Evolutionary conservation across 2,888 invertebrate genomes (phyloP).

Genomic region (Argynnis bischoffii): DNA sequence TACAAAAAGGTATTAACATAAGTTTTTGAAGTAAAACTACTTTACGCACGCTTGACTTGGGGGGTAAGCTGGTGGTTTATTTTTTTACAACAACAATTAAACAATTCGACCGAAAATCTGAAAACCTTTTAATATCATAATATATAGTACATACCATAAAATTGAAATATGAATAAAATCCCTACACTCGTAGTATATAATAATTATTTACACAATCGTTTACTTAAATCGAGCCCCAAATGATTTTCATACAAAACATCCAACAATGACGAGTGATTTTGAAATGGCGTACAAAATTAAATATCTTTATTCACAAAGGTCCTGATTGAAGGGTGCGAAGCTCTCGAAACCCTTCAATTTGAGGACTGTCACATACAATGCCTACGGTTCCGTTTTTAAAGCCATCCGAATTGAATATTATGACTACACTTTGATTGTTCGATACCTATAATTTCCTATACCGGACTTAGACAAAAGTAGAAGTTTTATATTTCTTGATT

Average conservation of each 20-base stretch:
- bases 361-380: slow-evolving; percentile 61
- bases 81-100: no score
- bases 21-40: no score
- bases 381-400: slow-evolving; percentile 28
- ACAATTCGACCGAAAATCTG: no score
- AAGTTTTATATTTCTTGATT: no score
- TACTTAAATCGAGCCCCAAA: slow-evolving; percentile 11
- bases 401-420: slow-evolving; percentile 27
- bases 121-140: no score
- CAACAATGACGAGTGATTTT: slow-evolving; percentile 32
- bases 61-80: no score
- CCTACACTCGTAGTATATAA: no score
- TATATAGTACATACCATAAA: no score
- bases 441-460: not conserved
- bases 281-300: slow-evolving; percentile 39
- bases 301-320: slow-evolving; percentile 49
- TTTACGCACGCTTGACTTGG: no score
- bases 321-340: slow-evolving; percentile 50
- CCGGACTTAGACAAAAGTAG: no score
- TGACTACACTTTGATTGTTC: not conserved
- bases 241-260: slow-evolving; percentile 23
- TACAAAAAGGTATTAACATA: no score
- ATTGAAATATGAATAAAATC: no score
- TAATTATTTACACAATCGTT: slow-evolving; percentile 1
- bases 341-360: slow-evolving; percentile 66